Evolutionary conservation across 1,140 invertebrate species (phyloP), one percentile per base, ranked within the genome.

Genomic region (Drosophila kikkawai): DNA sequence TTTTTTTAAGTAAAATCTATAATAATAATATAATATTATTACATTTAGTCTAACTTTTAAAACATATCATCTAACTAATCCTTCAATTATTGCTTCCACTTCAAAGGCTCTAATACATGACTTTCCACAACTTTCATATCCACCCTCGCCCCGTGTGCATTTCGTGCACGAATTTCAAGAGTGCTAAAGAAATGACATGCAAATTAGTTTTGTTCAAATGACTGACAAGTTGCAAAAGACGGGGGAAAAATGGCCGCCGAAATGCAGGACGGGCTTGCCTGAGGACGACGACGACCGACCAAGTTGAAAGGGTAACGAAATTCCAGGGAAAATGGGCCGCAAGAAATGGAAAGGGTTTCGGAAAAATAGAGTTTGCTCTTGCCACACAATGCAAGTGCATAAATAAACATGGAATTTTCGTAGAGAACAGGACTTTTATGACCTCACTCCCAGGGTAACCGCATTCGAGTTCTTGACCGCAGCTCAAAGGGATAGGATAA

Each of bases 151-250:
- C 34, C 19, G 36, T 17, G 19, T 58, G 64, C 69, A 67, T 80
- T 84, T 88, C 84, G 84, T 88, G 84, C 84, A 69, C 65, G 64
- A 88, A 74, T 80, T 90, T 90, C 85, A 85, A 90, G 85, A 80
- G 85, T 90, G 79, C 85, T 90, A 82, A 90, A 91, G 82, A 86
- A 90, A 88, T 91, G 88, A 91, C 88, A 91, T 91, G 88, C 88
- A 91, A 91, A 91, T 91, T 91, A 91, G 88, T 91, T 91, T 91
- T 88, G 88, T 91, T 91, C 79, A 82, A 91, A 91, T 91, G 88
- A 91, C 87, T 91, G 87, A 91, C 87, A 91, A 83, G 80, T 83
- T 90, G 86, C 87, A 84, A 83, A 87, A 65, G 82, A 69, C 26
- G 26, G 26, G 78, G 56, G 57, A 9, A 36, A 44, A 61, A 22